Percentiles rank a stretch among this genome's conserved stretches.
Evolutionary conservation across 1,140 invertebrate species (phyloP).

Genomic region (Platyura marginata): DNA sequence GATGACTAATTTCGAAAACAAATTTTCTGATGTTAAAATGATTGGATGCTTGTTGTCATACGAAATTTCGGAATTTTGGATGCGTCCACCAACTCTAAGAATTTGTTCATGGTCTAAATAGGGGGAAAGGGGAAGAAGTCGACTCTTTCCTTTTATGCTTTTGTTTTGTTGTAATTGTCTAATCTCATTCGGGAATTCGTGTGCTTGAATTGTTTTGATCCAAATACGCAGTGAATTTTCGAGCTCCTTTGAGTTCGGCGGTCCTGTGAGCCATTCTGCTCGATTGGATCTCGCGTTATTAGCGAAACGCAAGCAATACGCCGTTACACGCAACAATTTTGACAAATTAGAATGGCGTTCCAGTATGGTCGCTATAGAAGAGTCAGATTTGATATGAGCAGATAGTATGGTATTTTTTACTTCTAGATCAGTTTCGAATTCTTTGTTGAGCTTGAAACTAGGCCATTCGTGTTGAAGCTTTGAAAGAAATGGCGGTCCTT

Average conservation of each 20-base stretch:
- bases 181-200: background rate
- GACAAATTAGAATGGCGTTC: background rate
- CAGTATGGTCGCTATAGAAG: background rate
- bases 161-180: too few species aligned
- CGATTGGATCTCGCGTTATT: background rate
- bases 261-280: background rate
- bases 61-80: constrained; percentile 8
- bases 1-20: constrained; percentile 11
- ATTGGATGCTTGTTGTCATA: constrained; percentile 12
- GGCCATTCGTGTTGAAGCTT: background rate
- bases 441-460: background rate
- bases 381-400: background rate
- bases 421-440: background rate
- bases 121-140: too few species aligned
- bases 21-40: constrained; percentile 8
- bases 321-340: background rate
- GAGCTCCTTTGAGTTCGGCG: background rate
- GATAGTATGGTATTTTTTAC: background rate
- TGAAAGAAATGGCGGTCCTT: background rate
- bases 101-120: constrained; percentile 9
- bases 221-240: background rate
- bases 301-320: background rate
- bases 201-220: background rate
- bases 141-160: too few species aligned
- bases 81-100: constrained; percentile 15